Base-by-base conservation (phyloP, 2,888 invertebrate species). In the Adineta ricciae region DNA sequence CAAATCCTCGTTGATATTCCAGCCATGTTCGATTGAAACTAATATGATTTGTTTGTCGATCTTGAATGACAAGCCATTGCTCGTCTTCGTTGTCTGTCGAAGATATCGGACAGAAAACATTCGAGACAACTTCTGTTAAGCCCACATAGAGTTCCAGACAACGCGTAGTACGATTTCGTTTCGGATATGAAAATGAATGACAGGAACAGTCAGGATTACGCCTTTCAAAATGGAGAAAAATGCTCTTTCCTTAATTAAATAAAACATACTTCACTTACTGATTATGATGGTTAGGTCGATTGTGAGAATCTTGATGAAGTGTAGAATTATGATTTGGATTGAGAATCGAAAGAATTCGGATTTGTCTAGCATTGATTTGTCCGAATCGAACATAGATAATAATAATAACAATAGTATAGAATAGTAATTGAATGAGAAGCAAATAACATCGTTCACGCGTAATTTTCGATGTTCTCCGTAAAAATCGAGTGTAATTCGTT, bases 1-100 rank as follows among this genome's bases (percentile, higher is more conserved):
- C 78, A 78, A 78, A 78, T 24, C 78, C 78, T 41, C n/a, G 38
- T 24, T n/a, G 78, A 78, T 78, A 78, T 78, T 78, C 78, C 11
- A 41, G 9, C 78, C 78, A 78, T 41, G 78, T n/a, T 41, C 78
- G 78, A 78, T 78, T 78, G n/a, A 78, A 78, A 78, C 24, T 41
- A 3, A 41, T 41, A 32, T 9, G 16, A 78, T 41, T 41, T 24
- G 78, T 78, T 78, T 24, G 24, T 14, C 78, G 78, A 41, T 11
- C 41, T n/a, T 78, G 78, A 14, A 78, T 41, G 2, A 41, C 7
- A 19, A 78, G 5, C 78, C 78, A 78, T 78, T 38, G 41, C 38
- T 78, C 24, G 41, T 78, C 16, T 27, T 32, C 16, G 14, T 27
- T 16, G 19, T 36, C 16, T 32, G 32, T 64, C 5, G 2, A 27